Base-by-base conservation (phyloP, 2,113 vertebrate genomes). In the Marmota flaviventris region DNA sequence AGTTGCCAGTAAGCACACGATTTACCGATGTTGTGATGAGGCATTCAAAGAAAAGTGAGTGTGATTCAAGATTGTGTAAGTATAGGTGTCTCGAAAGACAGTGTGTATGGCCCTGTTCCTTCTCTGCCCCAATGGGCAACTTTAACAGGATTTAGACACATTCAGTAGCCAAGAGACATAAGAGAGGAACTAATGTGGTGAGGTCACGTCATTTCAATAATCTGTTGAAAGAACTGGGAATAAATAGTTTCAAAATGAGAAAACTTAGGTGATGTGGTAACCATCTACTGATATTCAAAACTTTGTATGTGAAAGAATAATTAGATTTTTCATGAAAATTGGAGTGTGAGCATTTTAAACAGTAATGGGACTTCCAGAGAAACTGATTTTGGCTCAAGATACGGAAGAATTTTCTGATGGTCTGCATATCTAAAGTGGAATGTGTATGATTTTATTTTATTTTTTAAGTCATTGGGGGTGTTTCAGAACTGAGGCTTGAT, bases 231-330 rank as follows among this genome's bases (percentile, higher is more conserved):
- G 8, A 82, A 91, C 27, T 84, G 61, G 82, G 75, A 79, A 42
- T 67, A 90, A 63, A 85, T 84, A 77, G 42, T 70, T 16, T 82
- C 9, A 85, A 90, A 93, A 92, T 81, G 48, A 92, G 45, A 95
- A 90, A 75, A 72, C 20, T 29, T 89, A 65, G 37, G 18, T 75
- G 39, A 29, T 58, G 14, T 90, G 75, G 65, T 79, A 82, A 73
- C 12, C 11, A 11, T 78, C 51, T 88, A 76, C 81, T 88, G 53
- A 75, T 63, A 75, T 75, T 88, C 65, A 27, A 95, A 95, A 24
- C 4, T 18, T 45, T 96, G 32, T 56, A 39, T 75, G 48, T 53
- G 77, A 77, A 85, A 1, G 2, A 81, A 45, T 78, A 94, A 95
- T 82, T 75, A 78, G n/a, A 63, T 22, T 89, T 91, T 95, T 37